Conservation (phyloP, 2,797 vertebrate genomes). For the Rostrhamus sociabilis region DNA sequence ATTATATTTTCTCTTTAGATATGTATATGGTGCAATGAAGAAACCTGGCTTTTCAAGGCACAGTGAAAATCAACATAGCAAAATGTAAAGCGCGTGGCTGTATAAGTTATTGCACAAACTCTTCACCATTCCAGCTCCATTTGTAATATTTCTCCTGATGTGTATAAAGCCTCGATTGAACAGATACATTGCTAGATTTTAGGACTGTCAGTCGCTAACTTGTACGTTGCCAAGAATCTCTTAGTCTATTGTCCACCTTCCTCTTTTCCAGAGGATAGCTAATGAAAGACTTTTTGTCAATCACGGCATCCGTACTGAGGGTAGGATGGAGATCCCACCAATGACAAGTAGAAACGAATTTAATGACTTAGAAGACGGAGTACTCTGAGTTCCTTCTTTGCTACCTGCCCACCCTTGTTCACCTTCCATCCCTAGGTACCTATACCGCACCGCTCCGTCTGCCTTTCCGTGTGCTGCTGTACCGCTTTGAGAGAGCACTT, state of each 20-base stretch:
- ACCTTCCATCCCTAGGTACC: background rate
- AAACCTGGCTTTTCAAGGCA: background rate
- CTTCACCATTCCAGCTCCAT: background rate
- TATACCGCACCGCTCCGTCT: background rate
- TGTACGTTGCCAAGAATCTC: background rate
- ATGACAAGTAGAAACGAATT: background rate
- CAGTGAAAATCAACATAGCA: background rate
- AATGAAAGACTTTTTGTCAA: background rate
- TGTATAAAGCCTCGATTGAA: background rate
- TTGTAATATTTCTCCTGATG: background rate
- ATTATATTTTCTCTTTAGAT: slow-evolving; percentile 14
- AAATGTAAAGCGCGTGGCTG: rapidly evolving
- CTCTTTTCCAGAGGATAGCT: background rate
- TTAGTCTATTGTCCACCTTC: background rate
- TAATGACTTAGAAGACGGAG: background rate
- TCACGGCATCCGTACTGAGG: background rate
- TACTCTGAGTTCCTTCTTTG: background rate
- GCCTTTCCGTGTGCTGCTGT: background rate
- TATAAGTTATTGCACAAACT: background rate
- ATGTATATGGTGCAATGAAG: background rate
- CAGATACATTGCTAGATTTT: background rate
- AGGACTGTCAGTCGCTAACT: background rate
- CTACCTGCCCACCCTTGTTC: background rate
- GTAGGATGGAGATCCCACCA: background rate
- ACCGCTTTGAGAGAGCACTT: background rate